phyloP scores from a whole-genome alignment of 2,113 vertebrate genomes.

The Thamnophis sirtalis region DNA sequence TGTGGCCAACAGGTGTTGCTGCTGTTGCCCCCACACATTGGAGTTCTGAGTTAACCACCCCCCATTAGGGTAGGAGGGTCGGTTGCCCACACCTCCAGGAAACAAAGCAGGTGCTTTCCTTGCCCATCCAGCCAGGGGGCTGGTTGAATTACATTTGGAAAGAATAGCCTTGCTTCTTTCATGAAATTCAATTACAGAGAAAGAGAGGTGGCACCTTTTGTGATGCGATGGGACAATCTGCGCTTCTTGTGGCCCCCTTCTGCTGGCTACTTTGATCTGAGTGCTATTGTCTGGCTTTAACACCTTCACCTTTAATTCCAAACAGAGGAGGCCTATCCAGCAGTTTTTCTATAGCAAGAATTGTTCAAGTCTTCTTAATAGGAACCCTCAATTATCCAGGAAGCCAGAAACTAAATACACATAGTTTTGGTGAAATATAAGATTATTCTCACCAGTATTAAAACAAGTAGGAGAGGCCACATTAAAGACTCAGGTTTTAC shows the following conservation, averaged over 20 bases:
- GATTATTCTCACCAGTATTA: slow-evolving; percentile 39
- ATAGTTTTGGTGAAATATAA: slow-evolving; percentile 51
- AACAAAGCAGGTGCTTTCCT: slow-evolving; percentile 54
- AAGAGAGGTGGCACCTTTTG: slow-evolving; percentile 43
- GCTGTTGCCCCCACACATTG: slow-evolving; percentile 33
- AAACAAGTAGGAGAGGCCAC: slow-evolving; percentile 40
- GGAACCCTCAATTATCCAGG: slow-evolving; percentile 59
- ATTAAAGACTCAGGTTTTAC: slow-evolving; percentile 32
- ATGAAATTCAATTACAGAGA: slow-evolving; percentile 55
- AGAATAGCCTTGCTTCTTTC: slow-evolving; percentile 54
- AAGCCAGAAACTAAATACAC: slow-evolving; percentile 48
- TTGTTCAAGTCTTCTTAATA: slow-evolving; percentile 50
- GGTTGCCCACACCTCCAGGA: slow-evolving; percentile 40
- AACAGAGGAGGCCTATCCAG: slow-evolving; percentile 31
- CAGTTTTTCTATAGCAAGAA: not conserved
- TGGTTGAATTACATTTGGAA: slow-evolving; percentile 54
- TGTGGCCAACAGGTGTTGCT: slow-evolving; percentile 62
- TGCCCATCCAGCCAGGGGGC: slow-evolving; percentile 25
- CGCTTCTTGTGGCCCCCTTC: slow-evolving; percentile 40
- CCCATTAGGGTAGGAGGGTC: slow-evolving; percentile 30
- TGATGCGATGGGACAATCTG: slow-evolving; percentile 29
- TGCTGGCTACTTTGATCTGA: slow-evolving; percentile 61
- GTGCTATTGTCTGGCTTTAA: slow-evolving; percentile 53
- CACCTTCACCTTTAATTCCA: slow-evolving; percentile 55
- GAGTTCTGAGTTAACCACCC: slow-evolving; percentile 60